A percentile compares a stretch with the other conserved stretches of the same genome.
phyloP scores from a whole-genome alignment of 1,140 invertebrate species.

The Panulirus ornatus region DNA sequence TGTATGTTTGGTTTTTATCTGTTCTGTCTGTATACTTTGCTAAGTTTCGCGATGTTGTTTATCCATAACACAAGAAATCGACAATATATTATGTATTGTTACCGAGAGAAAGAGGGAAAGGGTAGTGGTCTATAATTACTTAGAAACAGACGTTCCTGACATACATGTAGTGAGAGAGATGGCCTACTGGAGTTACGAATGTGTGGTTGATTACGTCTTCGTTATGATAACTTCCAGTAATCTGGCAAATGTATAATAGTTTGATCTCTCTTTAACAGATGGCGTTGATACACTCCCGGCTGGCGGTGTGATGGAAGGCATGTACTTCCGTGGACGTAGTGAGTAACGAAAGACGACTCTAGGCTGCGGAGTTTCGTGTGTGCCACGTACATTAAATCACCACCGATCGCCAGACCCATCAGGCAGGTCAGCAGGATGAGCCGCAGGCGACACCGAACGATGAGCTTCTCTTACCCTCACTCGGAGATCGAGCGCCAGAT shows the following conservation, averaged over 20 bases:
- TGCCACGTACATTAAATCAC: no score
- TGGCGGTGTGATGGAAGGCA: neutral
- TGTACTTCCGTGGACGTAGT: neutral
- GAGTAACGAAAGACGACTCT: neutral
- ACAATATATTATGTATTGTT: no score
- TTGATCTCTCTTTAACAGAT: constrained; percentile 7
- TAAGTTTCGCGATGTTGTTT: neutral
- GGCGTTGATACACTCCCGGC: neutral
- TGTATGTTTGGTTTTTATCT: neutral
- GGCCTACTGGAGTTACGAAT: no score
- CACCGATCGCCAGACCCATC: no score
- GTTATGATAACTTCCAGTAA: no score
- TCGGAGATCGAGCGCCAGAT: constrained; percentile 85
- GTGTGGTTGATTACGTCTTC: no score
- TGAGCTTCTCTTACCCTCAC: constrained; percentile 74
- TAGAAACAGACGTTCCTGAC: no score
- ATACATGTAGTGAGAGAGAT: no score
- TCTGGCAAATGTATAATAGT: neutral
- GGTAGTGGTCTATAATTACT: no score
- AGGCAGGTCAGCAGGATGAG: constrained; percentile 34
- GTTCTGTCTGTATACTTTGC: neutral
- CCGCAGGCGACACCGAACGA: constrained; percentile 71
- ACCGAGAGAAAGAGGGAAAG: no score
- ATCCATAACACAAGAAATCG: no score
- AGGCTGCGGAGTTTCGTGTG: no score